These are phyloP conservation scores for Ariolimax columbianus DNA, from an alignment of 2,888 invertebrate species.

Conservation along the genomic window DNA sequence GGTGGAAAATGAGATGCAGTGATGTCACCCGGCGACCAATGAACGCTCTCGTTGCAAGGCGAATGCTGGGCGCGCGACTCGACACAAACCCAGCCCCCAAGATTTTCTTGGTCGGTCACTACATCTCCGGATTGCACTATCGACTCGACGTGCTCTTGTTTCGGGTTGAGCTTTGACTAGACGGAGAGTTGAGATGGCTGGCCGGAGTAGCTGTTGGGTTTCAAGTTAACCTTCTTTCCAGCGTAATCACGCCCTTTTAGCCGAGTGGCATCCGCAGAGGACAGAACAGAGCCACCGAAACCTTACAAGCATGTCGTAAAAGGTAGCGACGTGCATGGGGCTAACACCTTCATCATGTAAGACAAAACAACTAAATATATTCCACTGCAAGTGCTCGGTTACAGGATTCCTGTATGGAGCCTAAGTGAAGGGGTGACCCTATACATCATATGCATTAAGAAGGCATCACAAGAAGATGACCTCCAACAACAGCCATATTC, in stretches of 20 bases:
- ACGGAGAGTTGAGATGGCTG: background rate
- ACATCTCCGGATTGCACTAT: background rate
- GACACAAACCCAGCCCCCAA: slow-evolving; percentile 34
- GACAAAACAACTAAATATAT: too few relatives aligned
- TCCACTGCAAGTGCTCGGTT: too few relatives aligned
- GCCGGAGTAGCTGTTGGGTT: too few relatives aligned
- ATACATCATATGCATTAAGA: too few relatives aligned
- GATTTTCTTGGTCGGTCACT: background rate
- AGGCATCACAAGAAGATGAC: too few relatives aligned
- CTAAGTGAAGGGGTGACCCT: too few relatives aligned
- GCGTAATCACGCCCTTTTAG: too few relatives aligned
- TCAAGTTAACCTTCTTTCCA: too few relatives aligned
- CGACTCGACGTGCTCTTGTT: background rate
- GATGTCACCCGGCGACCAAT: slow-evolving; percentile 62
- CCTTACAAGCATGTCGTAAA: background rate
- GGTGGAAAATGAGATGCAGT: slow-evolving; percentile 31
- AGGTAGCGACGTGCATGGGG: background rate
- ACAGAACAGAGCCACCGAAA: background rate
- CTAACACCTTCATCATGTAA: too few relatives aligned
- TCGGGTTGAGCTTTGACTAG: background rate
- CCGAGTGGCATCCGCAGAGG: too few relatives aligned
- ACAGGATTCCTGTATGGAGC: too few relatives aligned
- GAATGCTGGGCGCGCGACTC: slow-evolving; percentile 25
- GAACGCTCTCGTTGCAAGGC: slow-evolving; percentile 58
- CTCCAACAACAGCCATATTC: too few relatives aligned